Evolutionary conservation across 2,797 vertebrate genomes (phyloP), one percentile per base, ranked within the genome.

Genomic region (Thripadectes ignobilis): DNA sequence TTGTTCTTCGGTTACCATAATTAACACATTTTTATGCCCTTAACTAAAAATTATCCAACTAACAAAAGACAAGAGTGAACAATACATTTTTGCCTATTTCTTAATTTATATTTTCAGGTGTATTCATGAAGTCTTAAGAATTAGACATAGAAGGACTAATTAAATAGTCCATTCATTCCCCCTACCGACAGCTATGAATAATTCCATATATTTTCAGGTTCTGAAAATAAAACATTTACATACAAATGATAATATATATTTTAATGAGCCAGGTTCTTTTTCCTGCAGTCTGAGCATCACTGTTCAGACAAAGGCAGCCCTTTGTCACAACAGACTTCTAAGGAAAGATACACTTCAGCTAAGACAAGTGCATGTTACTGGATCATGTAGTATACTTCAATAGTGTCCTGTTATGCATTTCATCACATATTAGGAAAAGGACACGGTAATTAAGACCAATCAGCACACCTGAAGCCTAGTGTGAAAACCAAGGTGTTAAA

Each of bases 191-290:
- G 29, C 12, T 87, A 45, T 89, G 72, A 93, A 88, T 86, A 91
- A 93, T 93, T 91, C 29, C 24, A 27, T 77, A 9, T 74, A 67
- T 80, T 88, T 93, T 92, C 69, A 76, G 49, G 29, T 90, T 27
- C 67, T 90, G 68, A 82, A 89, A 96, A 88, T 51, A 57, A 43
- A 81, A 9, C 26, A 88, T 88, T 92, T 93, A 67, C 63, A 88
- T 89, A 80, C 26, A 85, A 59, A 92, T 81, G 65, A 89, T 24
- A 95, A 89, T 91, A 93, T 62, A 41, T 32, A 79, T 76, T 83
- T 95, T 91, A 94, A 88, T 89, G 52, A 90, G 7, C 8, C 19
- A 71, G 12, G 30, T 84, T 78, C 26, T 69, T 91, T 92, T 77
- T 71, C 71, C 74, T 54, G 36, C 34, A 73, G 63, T 84, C 48